A percentile compares a stretch with the other conserved stretches of the same genome.
phyloP scores from a whole-genome alignment of 2,888 invertebrate genomes.

The Drosophila quinaria region DNA sequence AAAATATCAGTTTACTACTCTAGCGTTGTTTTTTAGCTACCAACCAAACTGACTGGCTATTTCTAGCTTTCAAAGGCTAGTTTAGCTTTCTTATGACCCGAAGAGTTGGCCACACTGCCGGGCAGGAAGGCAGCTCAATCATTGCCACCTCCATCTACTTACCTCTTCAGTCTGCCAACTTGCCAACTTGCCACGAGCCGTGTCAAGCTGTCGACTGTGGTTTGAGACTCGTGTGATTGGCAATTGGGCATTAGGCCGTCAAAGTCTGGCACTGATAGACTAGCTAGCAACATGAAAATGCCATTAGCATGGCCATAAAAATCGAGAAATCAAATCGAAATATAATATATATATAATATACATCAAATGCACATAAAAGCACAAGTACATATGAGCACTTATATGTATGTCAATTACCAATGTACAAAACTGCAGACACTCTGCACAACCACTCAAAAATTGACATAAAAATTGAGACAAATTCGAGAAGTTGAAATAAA shows the following conservation, averaged over 20 bases:
- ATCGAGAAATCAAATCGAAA: constrained; percentile 60
- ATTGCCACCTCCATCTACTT: constrained; percentile 14
- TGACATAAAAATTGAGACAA: constrained; percentile 66
- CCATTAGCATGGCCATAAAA: constrained; percentile 75
- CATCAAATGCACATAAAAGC: constrained; percentile 28
- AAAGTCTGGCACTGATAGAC: constrained; percentile 58
- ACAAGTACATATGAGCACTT: constrained; percentile 22
- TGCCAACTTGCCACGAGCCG: constrained; percentile 34
- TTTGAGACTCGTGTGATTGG: constrained; percentile 30
- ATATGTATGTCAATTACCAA: constrained; percentile 52
- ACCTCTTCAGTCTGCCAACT: constrained; percentile 24
- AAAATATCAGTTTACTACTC: no score
- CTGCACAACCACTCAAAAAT: constrained; percentile 53
- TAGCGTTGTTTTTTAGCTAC: no score
- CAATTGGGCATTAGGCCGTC: constrained; percentile 52
- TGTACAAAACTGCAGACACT: constrained; percentile 50
- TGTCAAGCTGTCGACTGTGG: constrained; percentile 57
- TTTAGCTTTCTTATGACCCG: no score
- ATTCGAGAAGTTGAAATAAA: constrained; percentile 46
- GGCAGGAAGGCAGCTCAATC: constrained; percentile 36
- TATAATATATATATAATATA: constrained; percentile 23
- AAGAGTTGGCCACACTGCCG: no score
- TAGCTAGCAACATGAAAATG: constrained; percentile 70
- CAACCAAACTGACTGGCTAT: no score
- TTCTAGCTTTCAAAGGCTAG: no score